Evolutionary conservation across 2,797 vertebrate genomes (phyloP).

Genomic region (Eulemur mongoz): DNA sequence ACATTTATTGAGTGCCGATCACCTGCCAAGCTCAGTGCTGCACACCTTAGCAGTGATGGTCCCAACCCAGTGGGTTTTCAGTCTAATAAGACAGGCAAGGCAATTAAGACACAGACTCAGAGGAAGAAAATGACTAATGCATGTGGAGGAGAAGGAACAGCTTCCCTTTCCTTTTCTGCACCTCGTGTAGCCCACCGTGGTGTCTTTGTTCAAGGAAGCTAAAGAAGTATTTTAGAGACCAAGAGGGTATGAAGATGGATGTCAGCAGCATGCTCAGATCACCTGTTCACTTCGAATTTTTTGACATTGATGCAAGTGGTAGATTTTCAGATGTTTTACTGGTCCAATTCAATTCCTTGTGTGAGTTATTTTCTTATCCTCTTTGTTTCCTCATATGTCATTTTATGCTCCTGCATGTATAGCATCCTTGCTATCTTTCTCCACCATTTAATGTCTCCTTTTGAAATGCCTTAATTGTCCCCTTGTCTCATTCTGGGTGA

Average conservation of each 20-base stretch:
- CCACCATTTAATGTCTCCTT: background rate
- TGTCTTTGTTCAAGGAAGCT: conserved; percentile 71
- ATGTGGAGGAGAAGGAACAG: conserved; percentile 53
- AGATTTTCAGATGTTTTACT: conserved; percentile 55
- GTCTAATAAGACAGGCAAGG: conserved; percentile 80
- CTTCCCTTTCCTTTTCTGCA: conserved; percentile 62
- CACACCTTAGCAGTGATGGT: conserved; percentile 62
- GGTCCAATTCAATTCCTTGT: conserved; percentile 10
- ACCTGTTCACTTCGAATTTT: conserved; percentile 64
- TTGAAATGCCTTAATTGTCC: background rate
- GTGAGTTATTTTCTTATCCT: conserved; percentile 44
- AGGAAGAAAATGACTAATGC: conserved; percentile 73
- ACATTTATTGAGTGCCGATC: conserved; percentile 81
- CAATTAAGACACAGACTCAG: conserved; percentile 78
- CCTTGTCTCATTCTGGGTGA: background rate
- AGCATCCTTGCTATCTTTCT: background rate
- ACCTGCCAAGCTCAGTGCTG: conserved; percentile 74
- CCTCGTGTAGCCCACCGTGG: conserved; percentile 66
- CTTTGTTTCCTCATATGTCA: conserved; percentile 27
- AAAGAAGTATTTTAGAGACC: conserved; percentile 74
- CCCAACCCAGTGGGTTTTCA: conserved; percentile 77
- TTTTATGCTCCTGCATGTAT: background rate
- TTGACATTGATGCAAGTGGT: conserved; percentile 67
- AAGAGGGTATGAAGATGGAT: conserved; percentile 64
- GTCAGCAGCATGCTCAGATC: conserved; percentile 71